Base-by-base conservation (phyloP, 2,797 vertebrate species). In the Xiphorhynchus erythropygius region DNA sequence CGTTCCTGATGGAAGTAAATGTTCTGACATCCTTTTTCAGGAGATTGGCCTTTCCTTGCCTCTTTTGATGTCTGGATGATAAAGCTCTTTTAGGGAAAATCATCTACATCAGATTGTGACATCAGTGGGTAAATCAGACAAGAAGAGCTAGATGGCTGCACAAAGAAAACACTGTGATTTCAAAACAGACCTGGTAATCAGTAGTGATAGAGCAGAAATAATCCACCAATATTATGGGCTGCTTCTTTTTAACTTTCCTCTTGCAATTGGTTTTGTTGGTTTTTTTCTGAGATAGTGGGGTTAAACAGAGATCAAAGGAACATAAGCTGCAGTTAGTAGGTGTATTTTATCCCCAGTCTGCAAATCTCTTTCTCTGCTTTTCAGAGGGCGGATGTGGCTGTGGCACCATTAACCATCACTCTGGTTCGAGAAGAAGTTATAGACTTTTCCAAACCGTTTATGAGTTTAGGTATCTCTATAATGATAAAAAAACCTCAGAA, bases 401-500 rank as follows among this genome's bases (percentile, higher is more conserved):
- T 99, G 83, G 99, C 99, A 47, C 99, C 99, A 3, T 97, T 99
- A 95, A 99, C 99, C 60, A 99, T 99, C 97, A 99, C 99, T 7
- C 97, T 99, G 92, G 99, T 99, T 44, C 98, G 99, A 69, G 99
- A 99, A 96, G 99, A 99, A 97, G 99, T 99, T 83, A 99, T 99
- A 74, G 99, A 99, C 98, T 99, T 99, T 98, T 99, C 99, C 93
- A 99, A 99, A 97, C 99, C 99, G 1, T 99, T 99, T 97, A 99
- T 99, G 99, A 99, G 99, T 49, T 96, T 99, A 96, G 99, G 99
- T 23, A 99, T 99, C 96, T 99, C 99, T 95, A 99, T 99, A 93
- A 99, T 99, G 99, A 99, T 99, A 94, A 99, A 99, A 98, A 99
- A 99, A 95, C 99, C 99, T 70, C 99, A 99, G 87, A 99, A 99